Evolutionary conservation across 2,888 invertebrate species (phyloP), one percentile per base, ranked within the genome.

Genomic region (Margaritifera margaritifera): DNA sequence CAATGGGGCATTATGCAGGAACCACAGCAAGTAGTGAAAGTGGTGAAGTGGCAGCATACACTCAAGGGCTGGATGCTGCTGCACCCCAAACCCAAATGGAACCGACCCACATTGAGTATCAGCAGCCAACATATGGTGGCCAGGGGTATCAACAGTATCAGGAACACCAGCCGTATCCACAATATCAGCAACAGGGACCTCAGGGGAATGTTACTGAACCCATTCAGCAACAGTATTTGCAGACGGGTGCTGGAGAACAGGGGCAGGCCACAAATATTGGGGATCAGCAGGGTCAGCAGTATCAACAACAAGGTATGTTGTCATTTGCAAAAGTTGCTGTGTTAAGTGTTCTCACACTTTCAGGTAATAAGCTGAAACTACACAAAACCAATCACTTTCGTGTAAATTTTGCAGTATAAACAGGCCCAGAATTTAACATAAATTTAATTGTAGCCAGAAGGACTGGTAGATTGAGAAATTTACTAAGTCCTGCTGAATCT

Each of bases 1-100:
- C 87, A 5, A 77, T 80, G 42, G 84, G 79, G 18, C 74, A 75
- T 50, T 74, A 72, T 22, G 79, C 80, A 6, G 81, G 80, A 6
- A 85, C 86, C 6, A 79, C 82, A 42, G 80, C 83, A 50, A 86
- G 85, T 77, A 85, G 86, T 72, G 87, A 87, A 69, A 84, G 84
- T 67, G 88, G 86, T 6, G 89, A 88, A 69, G 77, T 84, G 22
- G 81, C 79, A n/a, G 76, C 71, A 64, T 77, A 79, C 62, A 75
- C 72, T 65, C 72, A 72, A 69, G 66, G 63, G 24, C 60, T 52
- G 55, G 71, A 64, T 57, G 31, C 50, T 62, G 24, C 57, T 11
- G 19, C 57, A 25, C 54, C 63, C 19, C 59, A 63, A 19, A 31
- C 25, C 31, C 59, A 50, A 52, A 52, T 57, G 24, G 51, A 22